phyloP scores from a whole-genome alignment of 2,797 vertebrate genomes.

The Acomys russatus region DNA sequence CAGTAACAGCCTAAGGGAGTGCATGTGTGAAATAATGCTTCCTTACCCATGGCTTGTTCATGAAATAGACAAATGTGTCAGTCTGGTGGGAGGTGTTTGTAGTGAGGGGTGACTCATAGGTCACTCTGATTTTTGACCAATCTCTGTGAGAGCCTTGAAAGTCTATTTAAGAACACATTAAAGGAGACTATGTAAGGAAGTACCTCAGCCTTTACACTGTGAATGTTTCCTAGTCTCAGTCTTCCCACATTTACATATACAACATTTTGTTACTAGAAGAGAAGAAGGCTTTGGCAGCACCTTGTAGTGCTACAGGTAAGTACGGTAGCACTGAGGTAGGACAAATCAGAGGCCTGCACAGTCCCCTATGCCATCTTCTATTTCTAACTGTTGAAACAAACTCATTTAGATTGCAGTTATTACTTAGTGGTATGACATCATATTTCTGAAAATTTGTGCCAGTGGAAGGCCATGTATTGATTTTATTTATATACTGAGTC shows the following conservation, averaged over 20 bases:
- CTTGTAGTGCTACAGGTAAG: not conserved
- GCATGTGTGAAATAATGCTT: not conserved
- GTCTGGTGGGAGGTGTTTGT: not conserved
- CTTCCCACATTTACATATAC: not conserved
- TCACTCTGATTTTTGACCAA: not conserved
- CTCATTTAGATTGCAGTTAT: not conserved
- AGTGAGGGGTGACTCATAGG: not conserved
- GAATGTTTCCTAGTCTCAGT: not conserved
- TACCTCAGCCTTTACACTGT: not conserved
- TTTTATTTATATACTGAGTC: conserved; percentile 40
- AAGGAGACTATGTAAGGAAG: not conserved
- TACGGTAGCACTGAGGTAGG: not conserved
- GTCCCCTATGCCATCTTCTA: not conserved
- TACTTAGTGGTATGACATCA: not conserved
- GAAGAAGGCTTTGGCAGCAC: not conserved
- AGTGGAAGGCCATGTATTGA: not conserved
- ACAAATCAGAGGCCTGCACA: fast-evolving
- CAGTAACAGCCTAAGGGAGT: not conserved
- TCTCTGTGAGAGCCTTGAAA: not conserved
- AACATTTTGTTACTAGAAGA: not conserved
- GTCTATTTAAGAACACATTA: not conserved
- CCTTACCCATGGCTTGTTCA: not conserved
- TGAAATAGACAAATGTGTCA: not conserved
- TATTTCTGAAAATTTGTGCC: conserved; percentile 38
- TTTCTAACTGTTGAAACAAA: not conserved